Conservation (phyloP, 2,113 vertebrate species). For the Capreolus pygargus region DNA sequence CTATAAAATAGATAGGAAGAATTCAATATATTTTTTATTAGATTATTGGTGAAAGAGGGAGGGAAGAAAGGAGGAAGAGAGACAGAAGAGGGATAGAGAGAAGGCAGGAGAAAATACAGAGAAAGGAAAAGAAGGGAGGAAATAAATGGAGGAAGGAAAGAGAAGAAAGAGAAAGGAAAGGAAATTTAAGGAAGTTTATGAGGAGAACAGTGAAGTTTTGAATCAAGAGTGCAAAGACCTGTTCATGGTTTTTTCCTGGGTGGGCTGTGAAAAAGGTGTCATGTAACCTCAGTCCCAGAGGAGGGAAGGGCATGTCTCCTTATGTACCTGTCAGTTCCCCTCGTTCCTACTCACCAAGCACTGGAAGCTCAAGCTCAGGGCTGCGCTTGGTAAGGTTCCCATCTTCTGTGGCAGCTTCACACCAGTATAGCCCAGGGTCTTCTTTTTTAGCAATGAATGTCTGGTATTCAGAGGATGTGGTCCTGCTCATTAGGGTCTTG, state of each 20-base stretch:
- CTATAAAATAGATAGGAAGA: neutral
- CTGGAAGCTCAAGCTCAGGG: neutral
- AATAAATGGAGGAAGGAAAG: neutral
- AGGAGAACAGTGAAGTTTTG: neutral
- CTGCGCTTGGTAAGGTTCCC: neutral
- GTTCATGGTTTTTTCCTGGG: neutral
- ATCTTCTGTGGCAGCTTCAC: conserved; percentile 46
- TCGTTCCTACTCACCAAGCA: neutral
- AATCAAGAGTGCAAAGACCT: neutral
- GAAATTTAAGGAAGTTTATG: neutral
- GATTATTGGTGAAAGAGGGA: neutral
- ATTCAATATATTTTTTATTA: neutral
- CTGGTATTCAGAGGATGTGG: conserved; percentile 31
- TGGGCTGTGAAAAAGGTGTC: neutral
- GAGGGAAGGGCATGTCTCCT: neutral
- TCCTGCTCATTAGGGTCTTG: neutral
- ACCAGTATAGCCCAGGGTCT: conserved; percentile 39
- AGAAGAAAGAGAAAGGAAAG: neutral
- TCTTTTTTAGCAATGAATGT: neutral
- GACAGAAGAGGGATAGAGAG: no score
- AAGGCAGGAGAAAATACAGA: neutral
- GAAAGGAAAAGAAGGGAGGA: neutral
- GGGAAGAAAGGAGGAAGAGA: neutral
- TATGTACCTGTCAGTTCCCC: neutral
- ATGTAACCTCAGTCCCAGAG: neutral